Conservation (phyloP, 2,888 invertebrate species). For the Smittia sp. region DNA sequence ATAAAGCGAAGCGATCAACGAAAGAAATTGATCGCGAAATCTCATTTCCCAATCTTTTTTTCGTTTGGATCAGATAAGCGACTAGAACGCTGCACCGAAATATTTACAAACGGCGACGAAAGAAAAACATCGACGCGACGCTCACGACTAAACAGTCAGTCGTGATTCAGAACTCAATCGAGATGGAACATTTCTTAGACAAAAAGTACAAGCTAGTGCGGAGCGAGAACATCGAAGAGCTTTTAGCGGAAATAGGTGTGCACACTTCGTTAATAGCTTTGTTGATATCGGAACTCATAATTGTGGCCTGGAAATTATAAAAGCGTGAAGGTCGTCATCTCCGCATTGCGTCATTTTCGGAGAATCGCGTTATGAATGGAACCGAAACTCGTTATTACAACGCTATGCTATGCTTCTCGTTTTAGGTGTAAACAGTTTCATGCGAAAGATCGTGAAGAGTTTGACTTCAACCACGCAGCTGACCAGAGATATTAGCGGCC, state of each 20-base stretch:
- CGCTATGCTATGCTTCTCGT: background rate
- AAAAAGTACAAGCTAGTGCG: slow-evolving; percentile 15
- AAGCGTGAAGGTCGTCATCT: background rate
- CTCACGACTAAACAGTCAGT: background rate
- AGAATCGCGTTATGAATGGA: background rate
- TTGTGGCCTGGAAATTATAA: background rate
- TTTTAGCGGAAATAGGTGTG: slow-evolving; percentile 23
- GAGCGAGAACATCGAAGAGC: background rate
- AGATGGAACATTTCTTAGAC: slow-evolving; percentile 10
- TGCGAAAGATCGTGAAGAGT: background rate
- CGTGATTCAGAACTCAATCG: background rate
- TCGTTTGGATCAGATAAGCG: no score
- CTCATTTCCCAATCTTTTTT: no score
- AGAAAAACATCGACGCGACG: background rate
- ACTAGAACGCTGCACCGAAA: no score
- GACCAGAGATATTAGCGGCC: background rate
- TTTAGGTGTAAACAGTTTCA: slow-evolving; percentile 2
- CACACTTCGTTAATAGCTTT: background rate
- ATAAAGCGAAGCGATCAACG: no score
- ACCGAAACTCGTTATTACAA: background rate
- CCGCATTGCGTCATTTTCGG: background rate
- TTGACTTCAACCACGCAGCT: background rate
- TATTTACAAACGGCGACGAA: background rate
- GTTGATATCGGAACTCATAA: background rate
- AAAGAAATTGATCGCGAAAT: no score